Conservation (phyloP, 1,140 invertebrate species). For the Drosophila pachea region DNA sequence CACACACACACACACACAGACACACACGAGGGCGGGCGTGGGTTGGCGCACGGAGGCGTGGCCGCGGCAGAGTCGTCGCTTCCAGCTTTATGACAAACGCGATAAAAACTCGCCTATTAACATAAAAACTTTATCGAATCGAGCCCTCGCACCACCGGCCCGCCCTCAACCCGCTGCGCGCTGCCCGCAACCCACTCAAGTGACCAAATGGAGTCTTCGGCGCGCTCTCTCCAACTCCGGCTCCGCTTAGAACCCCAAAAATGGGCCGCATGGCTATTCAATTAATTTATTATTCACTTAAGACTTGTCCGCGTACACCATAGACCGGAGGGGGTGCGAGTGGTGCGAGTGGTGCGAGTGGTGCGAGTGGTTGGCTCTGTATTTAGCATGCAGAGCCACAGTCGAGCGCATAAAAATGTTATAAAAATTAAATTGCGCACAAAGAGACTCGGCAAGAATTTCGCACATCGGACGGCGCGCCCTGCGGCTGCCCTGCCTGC, state of each 20-base stretch:
- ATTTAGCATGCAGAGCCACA: constrained; percentile 47
- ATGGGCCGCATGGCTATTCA: constrained; percentile 69
- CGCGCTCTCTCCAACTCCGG: background rate
- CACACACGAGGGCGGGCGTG: too few relatives aligned
- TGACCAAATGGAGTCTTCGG: background rate
- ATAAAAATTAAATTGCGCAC: constrained; percentile 69
- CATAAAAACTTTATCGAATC: constrained; percentile 55
- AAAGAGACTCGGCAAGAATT: constrained; percentile 47
- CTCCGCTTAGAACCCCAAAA: constrained; percentile 31
- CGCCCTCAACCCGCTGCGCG: too few relatives aligned
- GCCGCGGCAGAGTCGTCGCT: constrained; percentile 2
- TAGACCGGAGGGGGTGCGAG: too few relatives aligned
- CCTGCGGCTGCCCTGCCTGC: constrained; percentile 5
- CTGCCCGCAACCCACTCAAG: constrained; percentile 6
- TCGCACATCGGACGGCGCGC: constrained; percentile 52
- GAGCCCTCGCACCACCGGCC: constrained; percentile 11
- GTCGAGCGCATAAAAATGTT: constrained; percentile 67
- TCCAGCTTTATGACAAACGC: constrained; percentile 12
- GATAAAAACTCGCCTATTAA: constrained; percentile 59
- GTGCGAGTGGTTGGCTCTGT: constrained; percentile 6
- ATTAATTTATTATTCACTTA: constrained; percentile 78
- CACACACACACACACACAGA: too few relatives aligned
- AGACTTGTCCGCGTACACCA: constrained; percentile 49
- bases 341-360: background rate
- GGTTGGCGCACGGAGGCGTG: too few relatives aligned